A percentile compares a stretch with the other conserved stretches of the same genome.
Evolutionary conservation across 2,113 vertebrate species (phyloP).

Genomic region (Picathartes gymnocephalus): DNA sequence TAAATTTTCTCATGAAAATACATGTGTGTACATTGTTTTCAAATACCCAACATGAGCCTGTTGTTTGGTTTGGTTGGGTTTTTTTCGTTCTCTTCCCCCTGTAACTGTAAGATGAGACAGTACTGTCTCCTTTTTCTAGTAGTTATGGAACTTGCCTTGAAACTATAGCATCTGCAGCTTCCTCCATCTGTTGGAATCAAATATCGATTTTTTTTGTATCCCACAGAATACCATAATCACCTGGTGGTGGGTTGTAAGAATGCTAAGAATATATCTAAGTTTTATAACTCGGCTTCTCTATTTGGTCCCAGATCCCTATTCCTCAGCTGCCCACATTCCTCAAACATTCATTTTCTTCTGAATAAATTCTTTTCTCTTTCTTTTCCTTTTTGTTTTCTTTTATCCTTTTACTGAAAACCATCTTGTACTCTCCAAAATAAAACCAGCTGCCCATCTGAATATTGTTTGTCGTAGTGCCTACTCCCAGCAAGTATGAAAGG

Average conservation of each 20-base stretch:
- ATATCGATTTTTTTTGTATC: background rate
- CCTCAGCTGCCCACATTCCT: background rate
- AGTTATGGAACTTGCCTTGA: background rate
- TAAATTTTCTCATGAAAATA: background rate
- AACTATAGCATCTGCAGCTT: background rate
- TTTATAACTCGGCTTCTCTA: background rate
- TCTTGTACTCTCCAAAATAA: background rate
- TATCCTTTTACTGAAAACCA: background rate
- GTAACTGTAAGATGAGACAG: background rate
- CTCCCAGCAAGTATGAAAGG: background rate
- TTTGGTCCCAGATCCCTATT: background rate
- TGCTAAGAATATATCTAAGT: background rate
- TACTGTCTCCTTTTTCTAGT: background rate
- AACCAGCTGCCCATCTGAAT: background rate
- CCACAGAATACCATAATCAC: background rate
- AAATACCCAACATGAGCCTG: background rate
- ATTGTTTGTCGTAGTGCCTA: background rate
- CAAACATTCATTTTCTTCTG: background rate
- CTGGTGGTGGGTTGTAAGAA: background rate
- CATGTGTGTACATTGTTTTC: background rate
- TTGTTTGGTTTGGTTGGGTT: background rate
- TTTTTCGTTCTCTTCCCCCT: accelerated
- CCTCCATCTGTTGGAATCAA: background rate
- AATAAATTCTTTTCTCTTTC: background rate
- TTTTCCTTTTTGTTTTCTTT: too few species aligned